A percentile compares a stretch with the other conserved stretches of the same genome.
Evolutionary conservation across 2,113 vertebrate species (phyloP).

Genomic region (mouse (Mus musculus)): DNA sequence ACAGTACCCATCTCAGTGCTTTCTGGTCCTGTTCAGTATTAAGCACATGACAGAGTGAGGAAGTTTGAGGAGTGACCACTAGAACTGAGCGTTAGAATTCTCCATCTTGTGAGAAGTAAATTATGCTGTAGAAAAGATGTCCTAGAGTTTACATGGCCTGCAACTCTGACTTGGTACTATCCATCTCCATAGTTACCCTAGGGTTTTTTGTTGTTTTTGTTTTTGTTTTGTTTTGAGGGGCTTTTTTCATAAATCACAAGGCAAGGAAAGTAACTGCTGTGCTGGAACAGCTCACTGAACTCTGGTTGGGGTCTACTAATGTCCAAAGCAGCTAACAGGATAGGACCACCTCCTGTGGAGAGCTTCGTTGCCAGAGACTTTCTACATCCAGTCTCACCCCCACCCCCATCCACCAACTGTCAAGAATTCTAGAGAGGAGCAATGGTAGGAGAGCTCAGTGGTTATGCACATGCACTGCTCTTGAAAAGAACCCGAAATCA

Average conservation of each 20-base stretch:
- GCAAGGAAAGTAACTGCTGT: background rate
- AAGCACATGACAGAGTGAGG: background rate
- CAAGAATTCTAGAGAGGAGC: background rate
- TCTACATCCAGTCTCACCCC: background rate
- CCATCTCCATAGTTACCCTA: background rate
- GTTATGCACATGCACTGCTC: background rate
- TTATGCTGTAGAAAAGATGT: background rate
- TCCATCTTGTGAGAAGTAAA: background rate
- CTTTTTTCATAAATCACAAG: background rate
- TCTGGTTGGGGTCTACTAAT: background rate
- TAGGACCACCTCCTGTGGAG: background rate
- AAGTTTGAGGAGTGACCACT: background rate
- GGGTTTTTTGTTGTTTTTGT: background rate
- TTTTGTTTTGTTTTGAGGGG: background rate
- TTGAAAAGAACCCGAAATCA: background rate
- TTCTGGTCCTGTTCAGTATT: background rate
- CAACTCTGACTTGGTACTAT: background rate
- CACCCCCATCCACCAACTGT: background rate
- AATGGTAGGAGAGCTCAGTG: background rate
- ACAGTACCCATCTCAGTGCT: background rate
- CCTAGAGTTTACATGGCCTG: background rate
- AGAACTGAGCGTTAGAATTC: background rate
- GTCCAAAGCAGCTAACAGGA: background rate
- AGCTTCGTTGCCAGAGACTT: background rate
- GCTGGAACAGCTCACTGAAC: background rate